Base-by-base conservation (phyloP, 2,113 vertebrate genomes). In the Brachyhypopomus gauderio region DNA sequence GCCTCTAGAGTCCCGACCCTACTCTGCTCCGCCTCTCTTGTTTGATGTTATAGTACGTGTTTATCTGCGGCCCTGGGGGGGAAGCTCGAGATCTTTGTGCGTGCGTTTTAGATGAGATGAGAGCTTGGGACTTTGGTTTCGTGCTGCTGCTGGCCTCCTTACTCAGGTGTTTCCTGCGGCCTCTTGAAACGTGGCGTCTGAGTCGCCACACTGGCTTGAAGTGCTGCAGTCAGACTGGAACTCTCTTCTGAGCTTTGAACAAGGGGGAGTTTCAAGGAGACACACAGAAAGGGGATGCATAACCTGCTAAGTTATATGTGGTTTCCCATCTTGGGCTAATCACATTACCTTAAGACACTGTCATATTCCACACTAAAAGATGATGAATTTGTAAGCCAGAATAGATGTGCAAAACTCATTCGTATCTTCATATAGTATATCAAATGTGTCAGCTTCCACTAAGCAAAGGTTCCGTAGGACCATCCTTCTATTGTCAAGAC, bases 1-100 rank as follows among this genome's bases (percentile, higher is more conserved):
- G 41, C 70, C 25, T 36, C 23, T 70, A 74, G 34, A 48, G 20
- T 52, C 9, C 36, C 22, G 48, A 38, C 25, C 14, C 41, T 52
- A 55, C 58, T 23, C 62, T 25, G 14, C 25, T 80, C 52, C 5
- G 59, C 45, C 45, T 36, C 56, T 5, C 2, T 55, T 55, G 77
- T 84, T 86, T 86, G 58, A 84, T 84, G 56, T 81, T n/a, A 38
- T 45, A 36, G 45, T n/a, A 36, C 12, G n/a, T 83, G 75, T 78
- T 74, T 75, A 56, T 83, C 56, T 30, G 8, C 58, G 41, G 41
- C 7, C 59, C 66, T 30, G n/a, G 7, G 36, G 36, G 62, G 66
- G 62, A 71, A 74, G 52, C 74, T 45, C 17, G 38, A 63, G 22
- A 5, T 5, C 74, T 70, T 82, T 66, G 74, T 76, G 77, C 72